These are phyloP conservation scores for Sinocyclocheilus anophthalmus DNA, from an alignment of 2,113 vertebrate genomes.

Conservation along the genomic window DNA sequence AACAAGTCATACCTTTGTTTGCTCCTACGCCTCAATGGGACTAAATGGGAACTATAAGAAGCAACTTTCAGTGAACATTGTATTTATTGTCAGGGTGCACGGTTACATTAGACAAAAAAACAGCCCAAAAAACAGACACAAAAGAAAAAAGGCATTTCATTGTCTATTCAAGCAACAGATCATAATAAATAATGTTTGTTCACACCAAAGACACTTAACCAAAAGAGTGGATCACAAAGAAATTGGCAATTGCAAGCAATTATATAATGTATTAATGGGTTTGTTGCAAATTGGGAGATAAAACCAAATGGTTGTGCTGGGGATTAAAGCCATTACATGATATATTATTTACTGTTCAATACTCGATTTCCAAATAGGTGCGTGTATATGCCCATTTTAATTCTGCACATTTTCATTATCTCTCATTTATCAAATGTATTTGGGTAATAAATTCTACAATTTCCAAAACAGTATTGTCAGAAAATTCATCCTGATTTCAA, in stretches of 20 bases:
- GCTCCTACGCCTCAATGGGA: neutral
- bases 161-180: constrained; percentile 46
- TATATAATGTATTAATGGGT: neutral
- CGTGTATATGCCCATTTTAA: neutral
- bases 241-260: constrained; percentile 27
- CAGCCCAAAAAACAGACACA: constrained; percentile 55
- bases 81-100: constrained; percentile 68
- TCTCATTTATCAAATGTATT: neutral
- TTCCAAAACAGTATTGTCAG: neutral
- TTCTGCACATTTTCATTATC: neutral
- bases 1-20: neutral
- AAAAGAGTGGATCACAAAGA: constrained; percentile 46
- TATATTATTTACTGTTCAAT: neutral
- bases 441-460: neutral
- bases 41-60: neutral
- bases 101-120: constrained; percentile 58
- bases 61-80: constrained; percentile 38
- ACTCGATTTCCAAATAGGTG: neutral
- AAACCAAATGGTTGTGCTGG: neutral
- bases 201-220: constrained; percentile 28
- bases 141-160: constrained; percentile 30
- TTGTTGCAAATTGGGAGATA: neutral
- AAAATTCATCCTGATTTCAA: neutral
- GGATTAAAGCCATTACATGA: neutral
- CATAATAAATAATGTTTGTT: constrained; percentile 43